Evolutionary conservation across 2,888 invertebrate genomes (phyloP), one percentile per base, ranked within the genome.

Genomic region (Xanthia icteritia): DNA sequence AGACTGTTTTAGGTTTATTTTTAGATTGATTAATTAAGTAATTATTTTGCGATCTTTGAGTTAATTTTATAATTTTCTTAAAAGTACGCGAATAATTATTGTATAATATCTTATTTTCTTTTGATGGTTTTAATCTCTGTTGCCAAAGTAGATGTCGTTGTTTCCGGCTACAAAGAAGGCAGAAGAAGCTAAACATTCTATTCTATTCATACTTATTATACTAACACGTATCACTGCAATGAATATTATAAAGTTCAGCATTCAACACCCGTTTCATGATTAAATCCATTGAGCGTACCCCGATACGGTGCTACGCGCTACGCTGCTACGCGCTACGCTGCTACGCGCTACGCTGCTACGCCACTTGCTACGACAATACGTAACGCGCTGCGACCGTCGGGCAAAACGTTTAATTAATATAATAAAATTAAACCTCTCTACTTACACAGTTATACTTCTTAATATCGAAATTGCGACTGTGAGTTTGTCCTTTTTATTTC

Each of bases 291-390:
- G 31, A 23, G 27, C 17, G 54, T 56, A 58, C 39, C 31, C 2
- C 4, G 27, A 54, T 77, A 54, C 58, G 17, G 4, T 6, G 76
- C n/a, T 58, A n/a, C 56, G 54, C 54, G 31, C 31, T 31, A n/a
- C n/a, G n/a, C n/a, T n/a, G 75, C 54, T 54, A 51, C 23, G n/a
- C n/a, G 51, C 61, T 63, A 36, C 36, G 61, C 6, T 11, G 31
- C 61, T 61, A 61, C 61, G 61, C 36, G 15, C 48, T 60, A 72
- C 48, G 74, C 11, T 6, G 60, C 56, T 73, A 54, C 60, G 5
- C 0, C 9, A 56, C 27, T 58, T 45, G 67, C 56, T 68, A 63
- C 61, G 39, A 58, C 20, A 42, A 17, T 72, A 58, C 48, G 31
- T 48, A 67, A 39, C 31, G 36, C n/a, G 20, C 36, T 54, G 77